phyloP scores from a whole-genome alignment of 1,140 invertebrate species.

The Caenorhabditis latens region DNA sequence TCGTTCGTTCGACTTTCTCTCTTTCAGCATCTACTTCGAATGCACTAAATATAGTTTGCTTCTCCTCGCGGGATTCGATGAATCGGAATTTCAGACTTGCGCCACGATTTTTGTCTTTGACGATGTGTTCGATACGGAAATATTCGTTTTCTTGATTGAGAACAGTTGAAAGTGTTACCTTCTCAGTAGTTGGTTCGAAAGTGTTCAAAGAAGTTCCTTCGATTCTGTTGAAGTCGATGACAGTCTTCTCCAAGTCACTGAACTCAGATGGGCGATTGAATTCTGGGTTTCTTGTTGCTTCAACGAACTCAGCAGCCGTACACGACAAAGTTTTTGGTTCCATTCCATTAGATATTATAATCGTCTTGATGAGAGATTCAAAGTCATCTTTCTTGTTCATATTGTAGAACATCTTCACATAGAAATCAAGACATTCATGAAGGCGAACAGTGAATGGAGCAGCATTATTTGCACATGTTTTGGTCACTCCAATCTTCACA shows the following conservation, averaged over 20 bases:
- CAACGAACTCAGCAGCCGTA: conserved; percentile 49
- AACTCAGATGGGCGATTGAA: conserved; percentile 48
- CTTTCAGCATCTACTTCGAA: conserved; percentile 52
- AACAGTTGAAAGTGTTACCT: conserved; percentile 31
- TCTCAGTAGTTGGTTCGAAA: conserved; percentile 6
- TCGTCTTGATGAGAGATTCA: conserved; percentile 9
- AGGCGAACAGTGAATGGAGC: conserved; percentile 34
- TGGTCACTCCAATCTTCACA: conserved; percentile 5
- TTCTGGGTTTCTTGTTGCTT: conserved; percentile 46
- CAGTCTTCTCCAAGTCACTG: background rate
- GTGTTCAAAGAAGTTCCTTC: conserved; percentile 13
- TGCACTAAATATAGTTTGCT: conserved; percentile 57
- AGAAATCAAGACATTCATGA: conserved; percentile 50
- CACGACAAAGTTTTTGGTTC: conserved; percentile 53
- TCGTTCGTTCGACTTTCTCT: conserved; percentile 38
- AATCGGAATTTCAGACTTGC: conserved; percentile 41
- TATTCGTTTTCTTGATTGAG: background rate
- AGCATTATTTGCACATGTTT: conserved; percentile 35
- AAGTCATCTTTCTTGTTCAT: conserved; percentile 58
- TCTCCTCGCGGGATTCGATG: conserved; percentile 61
- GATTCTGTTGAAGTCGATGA: conserved; percentile 38
- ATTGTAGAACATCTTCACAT: conserved; percentile 54
- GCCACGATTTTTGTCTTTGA: conserved; percentile 61
- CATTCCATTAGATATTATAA: conserved; percentile 31
- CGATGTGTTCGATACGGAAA: conserved; percentile 34